A percentile compares a stretch with the other conserved stretches of the same genome.
phyloP scores from a whole-genome alignment of 2,888 invertebrate species.

The Amphipyra berbera region DNA sequence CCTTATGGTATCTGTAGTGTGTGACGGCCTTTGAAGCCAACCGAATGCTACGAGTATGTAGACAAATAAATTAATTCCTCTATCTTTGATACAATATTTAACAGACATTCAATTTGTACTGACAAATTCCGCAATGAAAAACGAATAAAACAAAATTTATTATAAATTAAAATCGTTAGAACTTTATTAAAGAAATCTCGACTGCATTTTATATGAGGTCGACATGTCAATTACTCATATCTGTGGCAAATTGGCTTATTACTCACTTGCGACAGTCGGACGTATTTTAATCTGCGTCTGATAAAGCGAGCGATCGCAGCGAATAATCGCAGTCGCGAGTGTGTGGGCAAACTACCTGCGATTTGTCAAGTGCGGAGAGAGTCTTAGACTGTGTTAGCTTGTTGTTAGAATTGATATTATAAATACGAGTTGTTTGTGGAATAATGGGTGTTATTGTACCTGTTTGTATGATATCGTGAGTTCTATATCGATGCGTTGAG shows the following conservation, averaged over 20 bases:
- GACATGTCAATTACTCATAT: conserved; percentile 61
- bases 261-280: conserved; percentile 58
- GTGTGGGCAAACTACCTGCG: conserved; percentile 57
- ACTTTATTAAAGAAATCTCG: conserved; percentile 46
- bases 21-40: no score
- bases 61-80: conserved; percentile 7
- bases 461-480: not conserved
- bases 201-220: conserved; percentile 42
- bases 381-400: conserved; percentile 38
- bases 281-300: conserved; percentile 71
- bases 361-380: conserved; percentile 56
- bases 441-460: conserved; percentile 12
- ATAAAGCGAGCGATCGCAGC: conserved; percentile 69
- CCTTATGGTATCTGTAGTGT: no score
- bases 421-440: conserved; percentile 37
- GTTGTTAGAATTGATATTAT: conserved; percentile 23
- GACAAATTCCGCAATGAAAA: conserved; percentile 19
- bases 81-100: not conserved
- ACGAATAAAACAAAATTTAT: conserved; percentile 8
- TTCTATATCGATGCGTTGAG: not conserved
- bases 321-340: conserved; percentile 67
- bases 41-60: no score
- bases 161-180: conserved; percentile 31
- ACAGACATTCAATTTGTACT: conserved; percentile 4
- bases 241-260: conserved; percentile 62